Conservation (phyloP, 2,888 invertebrate species). For the Yponomeuta evonymella region DNA sequence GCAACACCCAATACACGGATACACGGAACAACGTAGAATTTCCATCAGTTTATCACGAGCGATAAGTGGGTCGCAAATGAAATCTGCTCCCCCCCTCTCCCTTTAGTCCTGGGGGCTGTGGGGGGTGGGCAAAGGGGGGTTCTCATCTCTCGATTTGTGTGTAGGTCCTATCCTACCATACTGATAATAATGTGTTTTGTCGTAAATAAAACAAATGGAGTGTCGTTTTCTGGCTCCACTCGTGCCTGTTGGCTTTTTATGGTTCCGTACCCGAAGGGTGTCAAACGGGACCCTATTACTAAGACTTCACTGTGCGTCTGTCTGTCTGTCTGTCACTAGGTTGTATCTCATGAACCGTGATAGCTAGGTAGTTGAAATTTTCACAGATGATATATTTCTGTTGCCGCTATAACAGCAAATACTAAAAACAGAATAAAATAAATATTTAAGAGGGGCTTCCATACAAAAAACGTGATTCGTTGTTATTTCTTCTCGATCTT, state of each 20-base stretch:
- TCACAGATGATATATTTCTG: no score
- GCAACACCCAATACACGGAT: constrained; percentile 3
- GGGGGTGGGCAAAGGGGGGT: constrained; percentile 16
- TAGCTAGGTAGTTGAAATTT: no score
- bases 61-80: constrained; percentile 47
- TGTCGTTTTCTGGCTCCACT: not conserved
- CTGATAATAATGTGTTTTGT: constrained; percentile 11
- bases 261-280: no score
- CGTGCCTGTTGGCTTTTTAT: not conserved
- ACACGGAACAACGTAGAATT: constrained; percentile 28
- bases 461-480: no score
- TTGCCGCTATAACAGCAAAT: no score
- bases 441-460: no score
- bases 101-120: constrained; percentile 24
- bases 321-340: no score
- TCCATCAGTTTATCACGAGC: constrained; percentile 45
- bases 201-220: not conserved
- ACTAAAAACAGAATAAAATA: no score
- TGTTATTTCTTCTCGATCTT: no score
- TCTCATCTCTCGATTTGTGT: constrained; percentile 6
- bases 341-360: no score
- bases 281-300: no score
- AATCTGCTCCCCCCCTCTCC: constrained; percentile 30
- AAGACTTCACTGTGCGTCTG: no score
- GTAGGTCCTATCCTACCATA: not conserved